Percentiles rank a stretch among this genome's conserved stretches.
Conservation (phyloP, 2,113 vertebrate species). For the Pimephales promelas region DNA sequence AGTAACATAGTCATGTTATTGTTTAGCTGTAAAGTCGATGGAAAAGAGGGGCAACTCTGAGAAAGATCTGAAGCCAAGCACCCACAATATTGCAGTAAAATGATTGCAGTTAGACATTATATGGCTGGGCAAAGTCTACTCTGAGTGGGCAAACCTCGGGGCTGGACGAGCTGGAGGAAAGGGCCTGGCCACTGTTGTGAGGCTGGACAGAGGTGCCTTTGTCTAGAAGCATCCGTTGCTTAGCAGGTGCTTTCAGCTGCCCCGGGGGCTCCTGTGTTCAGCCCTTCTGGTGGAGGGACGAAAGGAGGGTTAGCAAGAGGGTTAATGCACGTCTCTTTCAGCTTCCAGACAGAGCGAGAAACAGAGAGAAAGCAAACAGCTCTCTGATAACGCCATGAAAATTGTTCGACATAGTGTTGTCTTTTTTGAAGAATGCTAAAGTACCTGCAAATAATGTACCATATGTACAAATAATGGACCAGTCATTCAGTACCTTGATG, state of each 20-base stretch:
- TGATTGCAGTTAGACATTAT: slow-evolving; percentile 47
- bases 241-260: slow-evolving; percentile 72
- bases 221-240: slow-evolving; percentile 63
- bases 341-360: not conserved
- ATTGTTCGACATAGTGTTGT: not conserved
- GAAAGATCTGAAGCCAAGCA: not conserved
- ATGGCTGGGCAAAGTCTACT: slow-evolving; percentile 11
- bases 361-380: not conserved
- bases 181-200: slow-evolving; percentile 67
- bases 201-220: slow-evolving; percentile 76
- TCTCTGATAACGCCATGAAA: not conserved
- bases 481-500: no score
- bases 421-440: not conserved
- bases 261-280: slow-evolving; percentile 44
- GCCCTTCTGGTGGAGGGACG: slow-evolving; percentile 12
- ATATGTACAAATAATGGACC: no score
- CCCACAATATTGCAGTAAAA: not conserved
- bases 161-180: slow-evolving; percentile 57
- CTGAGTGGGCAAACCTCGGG: slow-evolving; percentile 17
- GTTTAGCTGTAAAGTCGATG: not conserved
- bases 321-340: not conserved
- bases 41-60: not conserved
- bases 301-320: slow-evolving; percentile 1
- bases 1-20: not conserved
- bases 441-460: not conserved